Evolutionary conservation across 1,140 invertebrate species (phyloP), one percentile per base, ranked within the genome.

Genomic region (Pseudobourletiella spinata): DNA sequence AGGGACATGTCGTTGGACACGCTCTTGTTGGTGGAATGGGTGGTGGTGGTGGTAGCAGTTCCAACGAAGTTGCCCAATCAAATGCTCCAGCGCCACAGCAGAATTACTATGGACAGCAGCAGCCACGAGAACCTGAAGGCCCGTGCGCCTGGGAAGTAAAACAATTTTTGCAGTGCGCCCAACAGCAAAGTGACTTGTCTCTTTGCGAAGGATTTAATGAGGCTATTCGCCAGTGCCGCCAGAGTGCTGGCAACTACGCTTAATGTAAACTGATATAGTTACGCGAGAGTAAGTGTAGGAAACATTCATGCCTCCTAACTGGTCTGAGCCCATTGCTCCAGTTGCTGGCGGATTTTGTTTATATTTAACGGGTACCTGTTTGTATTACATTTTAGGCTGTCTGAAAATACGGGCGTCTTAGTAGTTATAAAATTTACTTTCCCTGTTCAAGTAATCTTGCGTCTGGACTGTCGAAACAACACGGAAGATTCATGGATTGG

Each of bases 191-290:
- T 29, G 91, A 95, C 74, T 74, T 95, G 6, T 81, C 83, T 2
- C 80, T 95, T 1, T 95, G 92, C 73, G 85, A 92, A 71, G 91
- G 91, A 46, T 95, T 95, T 76, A 95, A 94, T 74, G 89, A 95
- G 76, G 91, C 89, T 58, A 79, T 95, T 63, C 85, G 89, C 69
- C 89, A 94, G 74, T 95, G 92, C 86, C 50, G 51, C 8, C 43
- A 59, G 57, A 46, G 24, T 56, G 32, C 28, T 3, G 54, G 42
- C 30, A 59, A 56, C 39, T 55, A 55, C 16, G 50, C 39, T 29
- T 55, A 55, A 26, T 22, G 20, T 55, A 14, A 25, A 18, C 8
- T 4, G 50, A 30, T 14, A 26, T 54, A 30, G 44, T 48, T 6
- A 48, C n/a, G n/a, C 32, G n/a, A 39, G n/a, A 39, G 32, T 39